A percentile compares a stretch with the other conserved stretches of the same genome.
These are phyloP conservation scores for Anthophora plumipes DNA, from an alignment of 2,888 invertebrate genomes.

Conservation along the genomic window DNA sequence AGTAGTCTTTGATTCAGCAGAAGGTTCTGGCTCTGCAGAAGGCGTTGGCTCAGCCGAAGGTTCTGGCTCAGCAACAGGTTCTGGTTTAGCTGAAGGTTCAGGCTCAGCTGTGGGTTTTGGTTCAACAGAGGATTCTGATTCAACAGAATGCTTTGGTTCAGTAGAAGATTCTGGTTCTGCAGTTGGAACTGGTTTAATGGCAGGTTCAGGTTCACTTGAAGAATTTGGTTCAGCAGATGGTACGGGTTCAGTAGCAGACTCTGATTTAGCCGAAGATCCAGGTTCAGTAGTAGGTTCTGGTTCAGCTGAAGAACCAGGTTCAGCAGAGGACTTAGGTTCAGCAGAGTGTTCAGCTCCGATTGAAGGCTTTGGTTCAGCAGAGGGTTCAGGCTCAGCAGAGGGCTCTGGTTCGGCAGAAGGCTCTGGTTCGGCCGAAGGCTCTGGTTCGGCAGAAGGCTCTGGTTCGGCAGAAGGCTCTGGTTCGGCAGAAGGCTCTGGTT, in stretches of 20 bases:
- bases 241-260: constrained; percentile 56
- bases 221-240: constrained; percentile 41
- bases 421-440: not conserved
- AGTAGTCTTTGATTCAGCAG: constrained; percentile 55
- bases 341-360: too few relatives aligned
- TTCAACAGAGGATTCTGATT: not conserved
- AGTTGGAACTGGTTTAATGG: constrained; percentile 68
- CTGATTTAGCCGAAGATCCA: constrained; percentile 36
- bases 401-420: constrained; percentile 24
- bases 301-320: too few relatives aligned
- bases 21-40: constrained; percentile 67
- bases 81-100: not conserved
- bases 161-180: constrained; percentile 44
- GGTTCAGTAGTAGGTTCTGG: too few relatives aligned
- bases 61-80: not conserved
- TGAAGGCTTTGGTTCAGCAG: constrained; percentile 3
- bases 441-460: not conserved
- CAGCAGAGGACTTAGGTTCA: too few relatives aligned
- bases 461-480: not conserved
- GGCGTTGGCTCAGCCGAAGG: not conserved
- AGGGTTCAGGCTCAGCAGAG: not conserved
- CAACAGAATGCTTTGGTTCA: constrained; percentile 43
- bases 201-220: constrained; percentile 72
- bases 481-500: constrained; percentile 43
- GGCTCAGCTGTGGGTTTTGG: not conserved